phyloP scores from a whole-genome alignment of 2,113 vertebrate species.

The Pionites leucogaster region DNA sequence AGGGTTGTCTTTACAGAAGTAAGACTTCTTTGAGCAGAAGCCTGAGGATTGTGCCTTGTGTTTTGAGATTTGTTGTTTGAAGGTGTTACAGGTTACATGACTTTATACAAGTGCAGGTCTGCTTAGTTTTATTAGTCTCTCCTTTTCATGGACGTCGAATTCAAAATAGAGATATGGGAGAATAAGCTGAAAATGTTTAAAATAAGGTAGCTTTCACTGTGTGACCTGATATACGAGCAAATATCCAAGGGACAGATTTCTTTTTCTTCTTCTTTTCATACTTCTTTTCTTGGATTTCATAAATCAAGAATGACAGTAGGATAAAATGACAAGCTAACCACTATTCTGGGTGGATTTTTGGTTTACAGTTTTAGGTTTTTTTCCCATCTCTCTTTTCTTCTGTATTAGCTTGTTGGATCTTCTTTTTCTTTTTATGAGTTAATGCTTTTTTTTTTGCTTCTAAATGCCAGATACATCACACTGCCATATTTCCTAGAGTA shows the following conservation, averaged over 20 bases:
- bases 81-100: neutral
- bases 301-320: neutral
- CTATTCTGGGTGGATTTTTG: neutral
- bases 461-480: neutral
- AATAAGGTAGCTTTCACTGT: neutral
- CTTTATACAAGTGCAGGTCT: neutral
- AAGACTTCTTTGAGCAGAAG: neutral
- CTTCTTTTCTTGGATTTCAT: neutral
- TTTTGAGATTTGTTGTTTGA: neutral
- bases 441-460: neutral
- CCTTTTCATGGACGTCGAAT: neutral
- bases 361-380: neutral
- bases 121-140: neutral
- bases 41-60: neutral
- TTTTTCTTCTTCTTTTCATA: neutral
- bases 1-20: neutral
- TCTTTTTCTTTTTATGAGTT: fast-evolving
- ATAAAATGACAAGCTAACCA: neutral
- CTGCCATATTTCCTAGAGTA: neutral
- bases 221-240: neutral
- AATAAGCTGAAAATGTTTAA: neutral
- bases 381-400: neutral
- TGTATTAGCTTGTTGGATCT: neutral
- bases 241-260: neutral
- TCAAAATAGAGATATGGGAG: neutral